Evolutionary conservation across 2,797 vertebrate species (phyloP).

Genomic region (Jordanella pulchra): DNA sequence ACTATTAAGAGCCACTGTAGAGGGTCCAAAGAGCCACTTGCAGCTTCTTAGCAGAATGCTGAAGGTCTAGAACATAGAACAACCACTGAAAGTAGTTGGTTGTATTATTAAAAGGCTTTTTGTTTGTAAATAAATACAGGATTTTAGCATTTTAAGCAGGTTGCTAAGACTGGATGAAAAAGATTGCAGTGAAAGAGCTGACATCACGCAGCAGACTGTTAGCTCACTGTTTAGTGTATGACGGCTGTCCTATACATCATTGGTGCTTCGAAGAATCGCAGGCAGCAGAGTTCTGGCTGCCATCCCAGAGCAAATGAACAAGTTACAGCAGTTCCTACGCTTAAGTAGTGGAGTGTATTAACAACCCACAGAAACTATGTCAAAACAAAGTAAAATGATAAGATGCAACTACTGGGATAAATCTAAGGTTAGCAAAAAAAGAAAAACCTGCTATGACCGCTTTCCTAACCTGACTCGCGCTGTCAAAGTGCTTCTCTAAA

Average conservation of each 20-base stretch:
- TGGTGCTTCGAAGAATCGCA: slow-evolving; percentile 50
- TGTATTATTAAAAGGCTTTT: no score
- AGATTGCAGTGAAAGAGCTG: slow-evolving; percentile 29
- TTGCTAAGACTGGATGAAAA: slow-evolving; percentile 11
- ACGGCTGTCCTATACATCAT: slow-evolving; percentile 21
- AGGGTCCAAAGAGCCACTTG: no score
- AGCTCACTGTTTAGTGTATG: slow-evolving; percentile 17
- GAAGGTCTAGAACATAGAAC: no score
- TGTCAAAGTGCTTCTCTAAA: slow-evolving; percentile 30
- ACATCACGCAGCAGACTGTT: slow-evolving; percentile 12
- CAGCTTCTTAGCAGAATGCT: no score
- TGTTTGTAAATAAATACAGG: no score
- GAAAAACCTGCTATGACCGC: neutral
- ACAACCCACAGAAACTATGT: slow-evolving; percentile 30
- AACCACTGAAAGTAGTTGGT: no score
- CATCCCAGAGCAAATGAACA: slow-evolving; percentile 62
- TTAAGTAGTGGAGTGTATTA: slow-evolving; percentile 31
- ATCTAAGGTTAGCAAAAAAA: slow-evolving; percentile 18
- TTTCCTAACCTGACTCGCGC: neutral
- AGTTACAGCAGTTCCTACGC: slow-evolving; percentile 33
- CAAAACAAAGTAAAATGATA: slow-evolving; percentile 27
- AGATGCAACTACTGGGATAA: slow-evolving; percentile 33
- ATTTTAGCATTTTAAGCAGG: no score
- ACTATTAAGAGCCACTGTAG: no score
- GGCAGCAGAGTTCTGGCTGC: slow-evolving; percentile 51